phyloP scores from a whole-genome alignment of 2,797 vertebrate genomes.

The Poecilia picta region DNA sequence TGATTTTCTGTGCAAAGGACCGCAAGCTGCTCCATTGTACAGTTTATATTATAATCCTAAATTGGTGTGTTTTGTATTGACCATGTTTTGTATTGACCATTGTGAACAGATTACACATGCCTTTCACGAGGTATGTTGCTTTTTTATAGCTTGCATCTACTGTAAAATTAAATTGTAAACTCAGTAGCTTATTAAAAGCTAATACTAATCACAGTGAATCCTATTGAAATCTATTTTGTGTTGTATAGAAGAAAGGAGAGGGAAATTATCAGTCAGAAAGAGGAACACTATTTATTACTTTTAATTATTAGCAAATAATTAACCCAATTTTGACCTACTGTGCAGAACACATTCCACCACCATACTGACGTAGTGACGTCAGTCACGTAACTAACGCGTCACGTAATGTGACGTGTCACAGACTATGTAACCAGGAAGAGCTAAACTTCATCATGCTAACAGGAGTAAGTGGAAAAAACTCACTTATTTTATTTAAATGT shows the following conservation, averaged over 20 bases:
- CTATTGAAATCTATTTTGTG: background rate
- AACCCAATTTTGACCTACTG: background rate
- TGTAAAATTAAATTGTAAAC: background rate
- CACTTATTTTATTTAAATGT: fast-evolving
- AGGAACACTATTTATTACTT: background rate
- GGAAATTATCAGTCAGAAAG: background rate
- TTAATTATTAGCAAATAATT: background rate
- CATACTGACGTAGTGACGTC: conserved; percentile 11
- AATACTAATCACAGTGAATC: background rate
- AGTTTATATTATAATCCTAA: background rate
- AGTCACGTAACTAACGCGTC: conserved; percentile 30
- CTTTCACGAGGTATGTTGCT: background rate
- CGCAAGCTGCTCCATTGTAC: background rate
- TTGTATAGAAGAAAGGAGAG: background rate
- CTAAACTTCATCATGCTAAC: conserved; percentile 54
- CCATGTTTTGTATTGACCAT: background rate
- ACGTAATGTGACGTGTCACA: conserved; percentile 42
- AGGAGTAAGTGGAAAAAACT: conserved; percentile 54
- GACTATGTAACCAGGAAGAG: conserved; percentile 61
- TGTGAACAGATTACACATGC: background rate
- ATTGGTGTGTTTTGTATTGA: background rate
- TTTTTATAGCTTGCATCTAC: background rate
- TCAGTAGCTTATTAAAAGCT: background rate
- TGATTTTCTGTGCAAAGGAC: background rate
- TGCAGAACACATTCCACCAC: background rate